Evolutionary conservation across 2,113 vertebrate species (phyloP).

Genomic region (Melanerpes formicivorus): DNA sequence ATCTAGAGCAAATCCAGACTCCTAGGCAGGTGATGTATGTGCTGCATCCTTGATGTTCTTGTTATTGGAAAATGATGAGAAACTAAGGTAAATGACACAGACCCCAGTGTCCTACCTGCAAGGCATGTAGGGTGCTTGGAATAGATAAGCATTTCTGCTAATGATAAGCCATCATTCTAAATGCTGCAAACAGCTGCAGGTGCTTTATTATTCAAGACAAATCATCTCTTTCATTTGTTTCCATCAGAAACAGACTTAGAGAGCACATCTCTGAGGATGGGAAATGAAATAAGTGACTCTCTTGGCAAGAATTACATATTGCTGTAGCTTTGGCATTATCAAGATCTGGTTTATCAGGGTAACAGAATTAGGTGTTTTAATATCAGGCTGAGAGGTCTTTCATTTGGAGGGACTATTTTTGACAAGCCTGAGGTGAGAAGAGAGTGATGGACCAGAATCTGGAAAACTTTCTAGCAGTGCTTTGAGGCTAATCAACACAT

Average conservation of each 20-base stretch:
- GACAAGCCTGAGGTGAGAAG: background rate
- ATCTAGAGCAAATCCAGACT: background rate
- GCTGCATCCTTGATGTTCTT: background rate
- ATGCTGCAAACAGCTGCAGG: conserved; percentile 56
- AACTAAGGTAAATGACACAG: background rate
- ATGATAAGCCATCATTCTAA: conserved; percentile 39
- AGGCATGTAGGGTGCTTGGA: conserved; percentile 1
- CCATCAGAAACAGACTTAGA: conserved; percentile 28
- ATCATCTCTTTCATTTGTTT: conserved; percentile 55
- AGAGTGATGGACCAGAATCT: accelerated
- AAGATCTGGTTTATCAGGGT: conserved; percentile 12
- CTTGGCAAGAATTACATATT: conserved; percentile 40
- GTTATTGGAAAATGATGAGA: conserved; percentile 7
- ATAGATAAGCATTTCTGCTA: conserved; percentile 18
- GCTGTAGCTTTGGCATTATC: conserved; percentile 14
- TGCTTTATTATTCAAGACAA: conserved; percentile 67
- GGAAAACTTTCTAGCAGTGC: background rate
- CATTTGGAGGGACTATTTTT: background rate
- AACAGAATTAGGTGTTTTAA: background rate
- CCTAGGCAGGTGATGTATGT: background rate
- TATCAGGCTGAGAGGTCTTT: background rate
- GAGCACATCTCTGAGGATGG: conserved; percentile 25
- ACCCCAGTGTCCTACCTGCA: background rate
- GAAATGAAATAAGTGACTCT: conserved; percentile 49
- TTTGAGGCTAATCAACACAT: background rate